Evolutionary conservation across 1,140 invertebrate genomes (phyloP), one percentile per base, ranked within the genome.

Genomic region (Drepana arcuata): DNA sequence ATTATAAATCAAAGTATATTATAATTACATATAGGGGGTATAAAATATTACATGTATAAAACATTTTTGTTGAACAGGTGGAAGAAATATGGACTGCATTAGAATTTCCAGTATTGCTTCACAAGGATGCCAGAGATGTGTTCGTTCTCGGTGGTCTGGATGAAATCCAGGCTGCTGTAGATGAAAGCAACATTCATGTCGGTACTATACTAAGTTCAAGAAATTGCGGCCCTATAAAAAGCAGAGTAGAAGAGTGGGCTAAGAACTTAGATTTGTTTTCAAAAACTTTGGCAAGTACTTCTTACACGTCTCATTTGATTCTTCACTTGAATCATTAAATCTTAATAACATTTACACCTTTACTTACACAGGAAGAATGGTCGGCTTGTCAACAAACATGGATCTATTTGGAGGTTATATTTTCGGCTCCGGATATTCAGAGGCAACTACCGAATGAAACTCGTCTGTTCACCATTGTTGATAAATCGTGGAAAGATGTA

Each of bases 381-480:
- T 86, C 89, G 56, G 86, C 86, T 18, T 94, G 93, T 52, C 93
- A 95, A 65, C 89, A 91, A 51, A 92, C 91, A 26, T 96, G 93
- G 93, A 84, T 95, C 2, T 95, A 96, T 56, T 74, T 95, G 27
- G 92, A 95, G 66, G 91, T 93, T 2, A 95, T 96, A 54, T 96
- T 96, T 68, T 90, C 90, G n/a, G 93, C 93, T 1, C 92, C 94
- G 1, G 93, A 95, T 57, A 95, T 96, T 46, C 93, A 95, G 59
- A 83, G 93, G 13, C 94, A 96, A 66, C 63, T 96, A 27, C 94
- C 94, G 0, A 87, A 89, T 27, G 95, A 96, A 71, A 89, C 93
- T 0, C 92, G 92, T 62, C 87, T 95, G 56, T 96, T 96, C 64
- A 84, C 89, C 13, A 83, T 89, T 41, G 94, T 95, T 0, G 94